Percentiles rank a stretch among this genome's conserved stretches.
Conservation (phyloP, 2,113 vertebrate species). For the Gorsachius goisagi region DNA sequence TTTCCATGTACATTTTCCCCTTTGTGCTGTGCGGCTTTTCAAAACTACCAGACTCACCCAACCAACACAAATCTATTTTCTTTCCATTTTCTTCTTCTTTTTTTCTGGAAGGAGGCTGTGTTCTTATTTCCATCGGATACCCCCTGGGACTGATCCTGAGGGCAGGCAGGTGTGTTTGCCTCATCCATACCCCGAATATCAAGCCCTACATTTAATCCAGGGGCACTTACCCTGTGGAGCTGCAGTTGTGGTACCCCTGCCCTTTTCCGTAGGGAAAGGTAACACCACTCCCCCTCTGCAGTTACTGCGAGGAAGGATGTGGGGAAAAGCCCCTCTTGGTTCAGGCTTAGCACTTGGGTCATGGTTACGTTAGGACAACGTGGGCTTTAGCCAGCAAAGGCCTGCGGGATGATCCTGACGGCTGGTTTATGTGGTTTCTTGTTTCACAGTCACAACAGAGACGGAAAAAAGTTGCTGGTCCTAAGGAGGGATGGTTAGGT, state of each 20-base stretch:
- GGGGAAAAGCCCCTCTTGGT: not conserved
- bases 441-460: not conserved
- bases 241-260: not conserved
- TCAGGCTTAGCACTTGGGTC: not conserved
- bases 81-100: not conserved
- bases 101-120: not conserved
- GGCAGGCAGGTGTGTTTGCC: not conserved
- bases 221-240: rapidly evolving
- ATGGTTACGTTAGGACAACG: rapidly evolving
- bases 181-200: not conserved
- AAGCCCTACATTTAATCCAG: not conserved
- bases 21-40: not conserved
- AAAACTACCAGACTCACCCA: not conserved
- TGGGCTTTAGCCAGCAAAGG: not conserved
- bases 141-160: rapidly evolving
- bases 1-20: not conserved
- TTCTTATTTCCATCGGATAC: rapidly evolving
- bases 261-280: not conserved
- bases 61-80: not conserved
- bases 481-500: not conserved
- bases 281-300: not conserved
- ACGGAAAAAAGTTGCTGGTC: not conserved
- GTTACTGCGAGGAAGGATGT: not conserved
- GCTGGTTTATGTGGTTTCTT: not conserved
- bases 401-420: not conserved